phyloP scores from a whole-genome alignment of 2,888 invertebrate genomes.

The Drosophila quasianomalipes region DNA sequence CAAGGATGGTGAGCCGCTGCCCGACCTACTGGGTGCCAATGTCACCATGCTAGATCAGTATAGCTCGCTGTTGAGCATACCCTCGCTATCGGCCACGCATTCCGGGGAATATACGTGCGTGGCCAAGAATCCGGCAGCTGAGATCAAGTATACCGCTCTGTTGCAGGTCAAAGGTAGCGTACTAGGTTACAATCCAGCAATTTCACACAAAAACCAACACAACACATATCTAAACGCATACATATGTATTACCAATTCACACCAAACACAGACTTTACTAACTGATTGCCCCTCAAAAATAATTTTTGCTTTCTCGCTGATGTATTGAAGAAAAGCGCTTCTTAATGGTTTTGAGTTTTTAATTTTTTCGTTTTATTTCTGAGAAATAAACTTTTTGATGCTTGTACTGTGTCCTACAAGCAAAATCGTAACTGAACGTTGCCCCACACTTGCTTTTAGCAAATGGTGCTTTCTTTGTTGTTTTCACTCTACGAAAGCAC shows the following conservation, averaged over 20 bases:
- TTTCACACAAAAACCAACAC: slow-evolving; percentile 15
- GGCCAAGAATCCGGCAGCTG: slow-evolving; percentile 92
- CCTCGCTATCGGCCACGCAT: slow-evolving; percentile 91
- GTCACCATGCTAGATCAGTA: slow-evolving; percentile 91
- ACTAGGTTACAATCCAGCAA: slow-evolving; percentile 69
- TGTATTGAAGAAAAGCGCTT: slow-evolving; percentile 78
- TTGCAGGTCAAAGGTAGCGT: slow-evolving; percentile 93
- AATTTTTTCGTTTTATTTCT: slow-evolving; percentile 54
- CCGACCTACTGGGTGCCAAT: slow-evolving; percentile 89
- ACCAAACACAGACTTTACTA: slow-evolving; percentile 43
- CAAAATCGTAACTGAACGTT: slow-evolving; percentile 68
- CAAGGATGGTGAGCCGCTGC: slow-evolving; percentile 91
- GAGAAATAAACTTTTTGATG: slow-evolving; percentile 48
- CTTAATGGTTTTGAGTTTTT: slow-evolving; percentile 74
- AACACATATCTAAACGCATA: slow-evolving; percentile 18
- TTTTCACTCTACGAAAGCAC: slow-evolving; percentile 40
- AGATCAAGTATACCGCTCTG: slow-evolving; percentile 92
- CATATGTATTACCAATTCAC: slow-evolving; percentile 9
- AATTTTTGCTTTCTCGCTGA: slow-evolving; percentile 71
- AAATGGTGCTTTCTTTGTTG: slow-evolving; percentile 71
- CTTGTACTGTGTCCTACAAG: slow-evolving; percentile 49
- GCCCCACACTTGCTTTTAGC: slow-evolving; percentile 53
- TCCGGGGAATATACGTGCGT: slow-evolving; percentile 92
- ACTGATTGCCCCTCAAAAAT: slow-evolving; percentile 61
- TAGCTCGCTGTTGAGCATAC: slow-evolving; percentile 91